Evolutionary conservation across 2,888 invertebrate species (phyloP), one percentile per base, ranked within the genome.

Genomic region (Drosophila quasianomalipes): DNA sequence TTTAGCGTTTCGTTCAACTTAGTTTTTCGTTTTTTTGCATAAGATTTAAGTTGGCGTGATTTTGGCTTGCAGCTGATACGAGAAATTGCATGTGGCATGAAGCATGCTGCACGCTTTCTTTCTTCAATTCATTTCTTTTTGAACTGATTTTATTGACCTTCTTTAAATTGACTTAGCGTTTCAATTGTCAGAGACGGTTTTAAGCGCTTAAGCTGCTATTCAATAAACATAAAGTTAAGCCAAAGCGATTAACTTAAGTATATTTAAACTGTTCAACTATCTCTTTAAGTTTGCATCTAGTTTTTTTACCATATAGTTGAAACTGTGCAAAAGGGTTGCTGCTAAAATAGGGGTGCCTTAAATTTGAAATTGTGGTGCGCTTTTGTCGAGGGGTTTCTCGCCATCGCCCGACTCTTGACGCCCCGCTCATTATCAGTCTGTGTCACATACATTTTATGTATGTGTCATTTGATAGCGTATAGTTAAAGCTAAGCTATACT

Each of bases 11-110:
- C n/a, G 41, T n/a, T 41, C 10, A 41, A 41, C 51, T 57, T 2
- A 9, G 31, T 65, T 78, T 74, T 66, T 55, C 47, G 22, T 51
- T 62, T 35, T 64, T 75, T 75, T 72, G 64, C 30, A 52, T 51
- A 74, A 60, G 65, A 68, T 82, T 67, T 49, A 66, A 71, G 51
- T 61, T 44, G 66, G 62, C 77, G 73, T 77, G 78, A 77, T 76
- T 79, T 70, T 65, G n/a, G 63, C 62, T 54, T 67, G 72, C 75
- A 70, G 74, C 74, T 57, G 62, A 22, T 65, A 28, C 7, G 16
- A 9, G 33, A 65, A 55, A 30, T 44, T 66, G 52, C 41, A 66
- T 65, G 31, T 26, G 26, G 35, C 61, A 39, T 44, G 52, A 37
- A 12, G 41, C 68, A 68, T 31, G 47, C n/a, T 19, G 26, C 26